These are phyloP conservation scores for Spongia lamella DNA, from an alignment of 37 sponge, comb jelly and placozoan species.

Conservation along the genomic window DNA sequence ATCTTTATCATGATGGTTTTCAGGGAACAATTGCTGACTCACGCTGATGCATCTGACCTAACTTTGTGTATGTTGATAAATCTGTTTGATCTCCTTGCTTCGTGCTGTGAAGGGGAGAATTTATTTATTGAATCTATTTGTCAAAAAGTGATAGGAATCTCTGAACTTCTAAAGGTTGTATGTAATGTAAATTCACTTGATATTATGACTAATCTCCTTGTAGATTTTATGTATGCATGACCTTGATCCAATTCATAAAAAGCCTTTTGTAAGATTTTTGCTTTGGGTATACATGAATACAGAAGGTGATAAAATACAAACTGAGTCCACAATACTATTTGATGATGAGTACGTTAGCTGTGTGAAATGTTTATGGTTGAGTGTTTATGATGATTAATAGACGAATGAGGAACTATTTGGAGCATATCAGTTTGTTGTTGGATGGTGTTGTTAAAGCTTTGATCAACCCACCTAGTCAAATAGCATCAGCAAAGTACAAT, in stretches of 20 bases:
- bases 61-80: conserved; percentile 34
- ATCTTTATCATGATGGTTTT: no score
- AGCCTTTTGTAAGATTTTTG: conserved; percentile 68
- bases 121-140: conserved; percentile 77
- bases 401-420: conserved; percentile 34
- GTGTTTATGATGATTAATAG: conserved; percentile 16
- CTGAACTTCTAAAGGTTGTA: conserved; percentile 25
- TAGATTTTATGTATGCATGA: conserved; percentile 16
- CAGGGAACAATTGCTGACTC: not conserved
- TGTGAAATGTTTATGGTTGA: no score
- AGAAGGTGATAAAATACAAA: conserved; percentile 32
- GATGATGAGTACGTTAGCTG: conserved; percentile 37
- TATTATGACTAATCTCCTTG: not conserved
- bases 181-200: not conserved
- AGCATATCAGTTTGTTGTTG: conserved; percentile 2
- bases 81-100: conserved; percentile 67
- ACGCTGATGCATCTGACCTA: not conserved
- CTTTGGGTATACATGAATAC: conserved; percentile 73
- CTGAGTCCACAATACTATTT: conserved; percentile 25
- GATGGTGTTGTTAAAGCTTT: conserved; percentile 3
- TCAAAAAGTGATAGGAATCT: conserved; percentile 60
- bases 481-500: not conserved
- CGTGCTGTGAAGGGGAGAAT: conserved; percentile 76
- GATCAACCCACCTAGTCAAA: conserved; percentile 7
- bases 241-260: conserved; percentile 41